Percentiles rank a stretch among this genome's conserved stretches.
These are phyloP conservation scores for Hymenochirus boettgeri DNA, from an alignment of 2,113 vertebrate species.

Conservation along the genomic window DNA sequence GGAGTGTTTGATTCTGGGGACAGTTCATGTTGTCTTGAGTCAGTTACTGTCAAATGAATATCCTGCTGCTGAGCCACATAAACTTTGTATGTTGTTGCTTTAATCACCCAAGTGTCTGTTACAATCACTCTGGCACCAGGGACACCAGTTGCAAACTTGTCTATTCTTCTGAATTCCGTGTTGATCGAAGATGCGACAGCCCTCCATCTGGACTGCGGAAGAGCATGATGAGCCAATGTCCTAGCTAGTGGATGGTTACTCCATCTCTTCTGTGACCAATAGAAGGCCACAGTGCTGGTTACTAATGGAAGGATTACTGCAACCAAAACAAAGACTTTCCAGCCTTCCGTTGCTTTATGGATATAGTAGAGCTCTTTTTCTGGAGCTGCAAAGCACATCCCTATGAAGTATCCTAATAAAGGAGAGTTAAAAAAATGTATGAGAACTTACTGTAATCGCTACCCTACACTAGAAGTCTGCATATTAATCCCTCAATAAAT, in stretches of 20 bases:
- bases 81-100: slow-evolving; percentile 82
- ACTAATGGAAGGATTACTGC: slow-evolving; percentile 62
- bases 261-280: slow-evolving; percentile 79
- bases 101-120: slow-evolving; percentile 87
- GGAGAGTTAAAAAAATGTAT: slow-evolving; percentile 25
- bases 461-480: no score
- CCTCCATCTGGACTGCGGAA: slow-evolving; percentile 67
- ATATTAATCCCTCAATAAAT: no score
- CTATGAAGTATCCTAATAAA: slow-evolving; percentile 82
- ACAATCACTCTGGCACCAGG: slow-evolving; percentile 81
- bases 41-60: slow-evolving; percentile 75
- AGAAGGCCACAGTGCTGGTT: slow-evolving; percentile 61
- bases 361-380: slow-evolving; percentile 72
- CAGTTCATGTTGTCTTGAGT: slow-evolving; percentile 80
- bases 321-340: slow-evolving; percentile 69
- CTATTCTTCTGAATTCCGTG: slow-evolving; percentile 83
- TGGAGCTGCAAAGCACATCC: slow-evolving; percentile 85
- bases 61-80: slow-evolving; percentile 80
- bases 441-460: no score
- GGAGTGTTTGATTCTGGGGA: slow-evolving; percentile 77
- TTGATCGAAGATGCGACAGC: slow-evolving; percentile 80
- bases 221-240: slow-evolving; percentile 61
- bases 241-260: slow-evolving; percentile 73
- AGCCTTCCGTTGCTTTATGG: slow-evolving; percentile 62
- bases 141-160: slow-evolving; percentile 85